Conservation (phyloP, 2,888 invertebrate species). For the Epiblema foenella region DNA sequence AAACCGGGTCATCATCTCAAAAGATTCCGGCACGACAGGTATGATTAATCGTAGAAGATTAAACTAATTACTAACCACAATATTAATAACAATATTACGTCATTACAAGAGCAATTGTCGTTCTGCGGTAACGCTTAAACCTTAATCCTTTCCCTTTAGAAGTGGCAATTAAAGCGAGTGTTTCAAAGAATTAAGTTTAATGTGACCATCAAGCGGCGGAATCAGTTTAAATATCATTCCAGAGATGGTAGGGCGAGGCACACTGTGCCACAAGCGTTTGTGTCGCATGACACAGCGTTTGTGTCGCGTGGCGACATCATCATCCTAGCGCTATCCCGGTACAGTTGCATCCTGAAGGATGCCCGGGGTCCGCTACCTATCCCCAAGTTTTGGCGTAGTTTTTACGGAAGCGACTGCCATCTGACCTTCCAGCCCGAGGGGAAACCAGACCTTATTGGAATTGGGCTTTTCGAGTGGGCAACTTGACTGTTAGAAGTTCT, state of each 20-base stretch:
- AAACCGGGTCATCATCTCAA: background rate
- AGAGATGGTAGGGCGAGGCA: background rate
- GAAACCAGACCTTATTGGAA: too few species aligned
- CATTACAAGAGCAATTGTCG: conserved; percentile 22
- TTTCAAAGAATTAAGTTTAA: conserved; percentile 39
- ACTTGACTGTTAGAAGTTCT: too few species aligned
- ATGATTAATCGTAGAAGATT: conserved; percentile 15
- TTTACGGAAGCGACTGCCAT: too few species aligned
- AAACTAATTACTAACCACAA: background rate
- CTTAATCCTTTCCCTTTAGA: conserved; percentile 32
- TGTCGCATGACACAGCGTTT: conserved; percentile 9
- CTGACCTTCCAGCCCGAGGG: too few species aligned
- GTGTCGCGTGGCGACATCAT: too few species aligned
- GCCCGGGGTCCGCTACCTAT: too few species aligned
- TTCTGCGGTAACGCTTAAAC: conserved; percentile 12
- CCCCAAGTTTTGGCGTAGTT: too few species aligned
- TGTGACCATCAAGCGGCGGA: conserved; percentile 20
- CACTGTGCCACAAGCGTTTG: background rate
- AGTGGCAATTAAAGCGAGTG: conserved; percentile 13
- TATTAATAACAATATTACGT: conserved; percentile 22
- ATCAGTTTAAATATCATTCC: conserved; percentile 34
- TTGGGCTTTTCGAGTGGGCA: too few species aligned
- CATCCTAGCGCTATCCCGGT: too few species aligned
- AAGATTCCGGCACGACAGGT: background rate
- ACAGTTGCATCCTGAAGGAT: too few species aligned